These are phyloP conservation scores for Apotomis capreana DNA, from an alignment of 2,888 invertebrate species.

Conservation along the genomic window DNA sequence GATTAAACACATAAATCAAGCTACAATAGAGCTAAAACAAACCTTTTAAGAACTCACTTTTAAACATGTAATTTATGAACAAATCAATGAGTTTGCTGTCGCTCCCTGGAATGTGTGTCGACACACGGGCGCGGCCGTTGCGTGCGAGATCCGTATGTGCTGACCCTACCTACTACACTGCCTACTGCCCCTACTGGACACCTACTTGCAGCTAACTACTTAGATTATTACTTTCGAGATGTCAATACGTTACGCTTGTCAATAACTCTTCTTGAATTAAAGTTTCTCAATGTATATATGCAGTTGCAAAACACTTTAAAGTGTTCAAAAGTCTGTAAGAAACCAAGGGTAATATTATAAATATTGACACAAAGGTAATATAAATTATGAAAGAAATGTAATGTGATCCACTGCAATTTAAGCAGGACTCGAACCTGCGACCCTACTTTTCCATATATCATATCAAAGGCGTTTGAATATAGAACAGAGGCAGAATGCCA, in stretches of 20 bases:
- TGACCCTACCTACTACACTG: slow-evolving; percentile 51
- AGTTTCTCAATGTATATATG: neutral
- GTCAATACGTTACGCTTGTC: neutral
- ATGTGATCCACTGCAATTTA: too few species aligned
- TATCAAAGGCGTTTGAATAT: too few species aligned
- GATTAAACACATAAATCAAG: neutral
- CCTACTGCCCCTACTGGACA: slow-evolving; percentile 26
- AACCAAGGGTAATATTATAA: too few species aligned
- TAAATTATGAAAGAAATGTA: too few species aligned
- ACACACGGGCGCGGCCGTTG: slow-evolving; percentile 57
- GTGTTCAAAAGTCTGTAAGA: too few species aligned
- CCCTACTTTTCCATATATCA: too few species aligned
- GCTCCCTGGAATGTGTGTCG: slow-evolving; percentile 57
- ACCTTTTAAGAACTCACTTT: neutral
- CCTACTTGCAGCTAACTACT: slow-evolving; percentile 6
- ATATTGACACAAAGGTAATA: too few species aligned
- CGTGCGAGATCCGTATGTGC: slow-evolving; percentile 63
- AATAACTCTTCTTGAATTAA: neutral
- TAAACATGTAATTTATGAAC: neutral
- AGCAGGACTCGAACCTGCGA: too few species aligned
- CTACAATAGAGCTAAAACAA: neutral
- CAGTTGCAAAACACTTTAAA: too few species aligned
- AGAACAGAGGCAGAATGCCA: too few species aligned
- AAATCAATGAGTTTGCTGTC: slow-evolving; percentile 44
- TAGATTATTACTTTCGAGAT: slow-evolving; percentile 13